These are phyloP conservation scores for Brachirus orientalis DNA, from an alignment of 2,113 vertebrate genomes.

Conservation along the genomic window DNA sequence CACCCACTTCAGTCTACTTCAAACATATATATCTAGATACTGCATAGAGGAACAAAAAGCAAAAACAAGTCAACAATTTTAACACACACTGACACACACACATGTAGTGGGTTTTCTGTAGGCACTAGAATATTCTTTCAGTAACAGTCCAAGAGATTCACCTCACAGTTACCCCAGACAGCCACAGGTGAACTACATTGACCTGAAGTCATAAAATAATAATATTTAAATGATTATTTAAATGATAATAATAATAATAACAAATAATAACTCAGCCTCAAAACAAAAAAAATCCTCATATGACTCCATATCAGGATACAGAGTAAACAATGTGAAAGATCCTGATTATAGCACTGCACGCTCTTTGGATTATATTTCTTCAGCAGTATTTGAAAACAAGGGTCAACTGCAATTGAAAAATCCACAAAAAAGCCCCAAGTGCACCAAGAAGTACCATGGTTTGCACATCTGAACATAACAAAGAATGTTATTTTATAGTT, in stretches of 20 bases:
- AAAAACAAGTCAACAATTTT: no score
- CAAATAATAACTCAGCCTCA: no score
- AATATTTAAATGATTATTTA: neutral
- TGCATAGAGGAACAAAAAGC: no score
- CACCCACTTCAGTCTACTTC: neutral
- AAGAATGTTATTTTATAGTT: neutral
- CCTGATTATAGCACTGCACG: neutral
- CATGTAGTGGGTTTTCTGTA: no score
- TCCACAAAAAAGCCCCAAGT: conserved; percentile 6
- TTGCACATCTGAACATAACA: conserved; percentile 21
- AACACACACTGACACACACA: no score
- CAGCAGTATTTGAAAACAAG: neutral
- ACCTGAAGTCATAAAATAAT: neutral
- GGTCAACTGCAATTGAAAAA: neutral
- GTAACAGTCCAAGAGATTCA: neutral
- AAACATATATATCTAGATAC: neutral
- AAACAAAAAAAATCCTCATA: neutral
- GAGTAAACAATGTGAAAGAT: neutral
- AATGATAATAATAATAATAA: no score
- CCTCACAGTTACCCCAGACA: neutral
- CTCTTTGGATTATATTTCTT: conserved; percentile 13
- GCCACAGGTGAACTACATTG: neutral
- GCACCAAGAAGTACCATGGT: neutral
- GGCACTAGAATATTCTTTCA: conserved; percentile 1
- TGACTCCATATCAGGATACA: neutral